Base-by-base conservation (phyloP, 2,888 invertebrate species). In the Synanthedon tipuliformis region DNA sequence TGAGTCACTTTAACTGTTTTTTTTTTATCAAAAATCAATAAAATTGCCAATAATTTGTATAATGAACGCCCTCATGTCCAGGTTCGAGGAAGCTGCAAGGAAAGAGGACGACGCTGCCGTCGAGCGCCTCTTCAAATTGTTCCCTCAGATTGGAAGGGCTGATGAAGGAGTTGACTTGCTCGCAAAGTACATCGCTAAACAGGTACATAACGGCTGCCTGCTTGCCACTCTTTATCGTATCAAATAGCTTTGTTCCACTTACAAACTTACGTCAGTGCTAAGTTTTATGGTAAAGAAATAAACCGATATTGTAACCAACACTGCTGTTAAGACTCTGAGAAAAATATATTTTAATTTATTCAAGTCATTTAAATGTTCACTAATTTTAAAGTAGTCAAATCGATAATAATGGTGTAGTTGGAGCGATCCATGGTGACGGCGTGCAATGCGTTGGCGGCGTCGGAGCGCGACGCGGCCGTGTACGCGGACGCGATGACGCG, bases 61-160 rank as follows among this genome's bases (percentile, higher is more conserved):
- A 27, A 10, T 45, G 45, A 45, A 13, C 5, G 5, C 1, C 10
- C 11, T 49, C 13, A 18, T 49, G 49, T 18, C 49, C 27, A 65
- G 95, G 71, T 98, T 99, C 75, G 95, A 97, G 65, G 96, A 97
- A 69, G 96, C 99, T 4, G 94, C 98, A 0, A 90, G 91, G 54
- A 92, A 91, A 52, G 95, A 95, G 65, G 98, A 99, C 76, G 89
- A 95, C 48, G 94, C 94, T 0, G 94, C 95, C 0, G 95, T 98
- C 15, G 97, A 98, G 74, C 88, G 98, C 53, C 95, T 98, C 73
- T 99, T 99, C 78, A 98, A 98, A 80, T 92, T 99, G 68, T 99
- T 98, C 81, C 99, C 99, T 0, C 88, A 98, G 56, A 88, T 99
- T 8, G 96, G 96, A 15, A 93, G 95, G 81, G 95, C 98, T 57